These are phyloP conservation scores for Nibea coibor DNA, from an alignment of 2,113 vertebrate species.

Conservation along the genomic window DNA sequence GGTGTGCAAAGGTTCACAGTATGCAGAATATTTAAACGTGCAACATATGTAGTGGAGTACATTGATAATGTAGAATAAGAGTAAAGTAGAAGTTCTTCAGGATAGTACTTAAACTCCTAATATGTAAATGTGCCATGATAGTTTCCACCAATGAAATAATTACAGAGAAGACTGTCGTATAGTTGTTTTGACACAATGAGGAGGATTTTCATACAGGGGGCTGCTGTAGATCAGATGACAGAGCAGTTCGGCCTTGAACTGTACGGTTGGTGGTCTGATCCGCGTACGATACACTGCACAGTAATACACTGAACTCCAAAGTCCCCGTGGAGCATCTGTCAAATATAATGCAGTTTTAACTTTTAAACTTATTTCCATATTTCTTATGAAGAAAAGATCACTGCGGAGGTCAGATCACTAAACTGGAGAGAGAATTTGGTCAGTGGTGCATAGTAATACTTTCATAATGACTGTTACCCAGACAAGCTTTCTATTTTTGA, in stretches of 20 bases:
- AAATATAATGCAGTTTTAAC: background rate
- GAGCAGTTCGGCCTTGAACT: background rate
- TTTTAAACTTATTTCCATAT: background rate
- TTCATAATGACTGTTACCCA: background rate
- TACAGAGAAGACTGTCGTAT: background rate
- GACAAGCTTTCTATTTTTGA: background rate
- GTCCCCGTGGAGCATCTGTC: background rate
- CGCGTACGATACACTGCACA: too few species aligned
- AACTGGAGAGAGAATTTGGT: background rate
- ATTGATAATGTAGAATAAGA: background rate
- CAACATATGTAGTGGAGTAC: background rate
- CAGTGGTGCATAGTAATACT: background rate
- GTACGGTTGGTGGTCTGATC: background rate
- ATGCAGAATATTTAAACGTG: too few species aligned
- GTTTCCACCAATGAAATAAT: background rate
- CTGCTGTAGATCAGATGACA: background rate
- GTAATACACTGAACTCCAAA: background rate
- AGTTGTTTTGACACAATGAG: background rate
- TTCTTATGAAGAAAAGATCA: background rate
- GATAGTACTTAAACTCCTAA: background rate
- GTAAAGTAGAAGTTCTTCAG: background rate
- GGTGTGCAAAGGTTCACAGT: too few species aligned
- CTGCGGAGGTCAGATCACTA: background rate
- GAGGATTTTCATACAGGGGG: background rate
- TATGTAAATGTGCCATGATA: background rate